A percentile compares a stretch with the other conserved stretches of the same genome.
These are phyloP conservation scores for Nezara viridula DNA, from an alignment of 2,888 invertebrate genomes.

Conservation along the genomic window DNA sequence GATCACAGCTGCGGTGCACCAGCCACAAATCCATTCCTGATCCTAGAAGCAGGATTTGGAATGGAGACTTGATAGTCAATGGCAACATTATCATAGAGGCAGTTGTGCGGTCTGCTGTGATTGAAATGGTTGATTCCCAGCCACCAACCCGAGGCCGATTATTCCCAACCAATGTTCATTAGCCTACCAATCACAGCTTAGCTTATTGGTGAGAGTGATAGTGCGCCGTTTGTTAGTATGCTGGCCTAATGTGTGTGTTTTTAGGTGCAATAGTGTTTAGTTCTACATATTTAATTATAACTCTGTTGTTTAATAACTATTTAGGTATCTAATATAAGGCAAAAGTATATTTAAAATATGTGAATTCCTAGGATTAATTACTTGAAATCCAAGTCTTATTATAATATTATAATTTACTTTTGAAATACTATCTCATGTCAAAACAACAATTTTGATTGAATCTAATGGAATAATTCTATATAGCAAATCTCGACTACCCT, in stretches of 20 bases:
- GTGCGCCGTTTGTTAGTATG: background rate
- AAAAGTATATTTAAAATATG: no score
- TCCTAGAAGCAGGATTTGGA: background rate
- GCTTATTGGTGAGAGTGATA: background rate
- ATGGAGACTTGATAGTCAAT: background rate
- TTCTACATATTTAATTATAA: no score
- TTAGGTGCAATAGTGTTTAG: no score
- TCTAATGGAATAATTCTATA: no score
- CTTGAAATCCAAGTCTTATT: no score
- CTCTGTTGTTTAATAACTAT: no score
- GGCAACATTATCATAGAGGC: background rate
- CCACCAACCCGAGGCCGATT: background rate
- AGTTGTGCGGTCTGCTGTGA: background rate
- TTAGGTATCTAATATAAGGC: no score
- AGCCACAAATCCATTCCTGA: background rate
- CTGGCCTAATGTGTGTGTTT: background rate
- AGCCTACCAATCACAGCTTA: background rate
- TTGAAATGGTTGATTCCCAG: background rate
- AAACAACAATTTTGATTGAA: no score
- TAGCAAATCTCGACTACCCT: no score
- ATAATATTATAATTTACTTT: no score
- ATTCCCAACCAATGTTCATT: slow-evolving; percentile 15
- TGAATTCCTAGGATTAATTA: no score
- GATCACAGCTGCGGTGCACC: background rate
- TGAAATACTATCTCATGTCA: no score